Base-by-base conservation (phyloP, 2,797 vertebrate species). In the Valencia hispanica region DNA sequence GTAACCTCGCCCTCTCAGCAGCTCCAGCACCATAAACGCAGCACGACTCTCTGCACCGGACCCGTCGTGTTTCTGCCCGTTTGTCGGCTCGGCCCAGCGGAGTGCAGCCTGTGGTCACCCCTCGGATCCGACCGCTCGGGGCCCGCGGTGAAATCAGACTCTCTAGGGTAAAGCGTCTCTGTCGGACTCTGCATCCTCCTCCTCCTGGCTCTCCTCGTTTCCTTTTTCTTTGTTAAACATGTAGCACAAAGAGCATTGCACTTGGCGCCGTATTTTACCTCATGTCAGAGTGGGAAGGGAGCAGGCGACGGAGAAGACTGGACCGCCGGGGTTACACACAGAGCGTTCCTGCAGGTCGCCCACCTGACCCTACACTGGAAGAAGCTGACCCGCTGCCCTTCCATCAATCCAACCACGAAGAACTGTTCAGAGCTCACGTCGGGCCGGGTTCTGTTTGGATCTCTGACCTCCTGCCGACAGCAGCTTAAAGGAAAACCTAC, bases 261-360 rank as follows among this genome's bases (percentile, higher is more conserved):
- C 97, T 98, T 95, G 95, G 95, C 95, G 93, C 96, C 96, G 95
- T 95, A 96, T 95, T 96, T 97, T 97, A 98, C 97, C 97, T 99
- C 97, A 97, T 97, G 96, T 97, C 96, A 95, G 89, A 89, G 93
- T 79, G 86, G n/a, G 87, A 89, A 88, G 86, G 86, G 87, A 93
- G 84, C 68, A 15, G 70, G 51, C 25, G 25, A 47, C 0, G 47
- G 50, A 57, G 87, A 82, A 74, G 75, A 76, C 22, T n/a, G 72
- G 51, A 57, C 51, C 51, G 25, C 70, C 9, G 70, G 36, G 5
- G 70, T 55, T 15, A 2, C 5, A 47, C 41, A 14, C 47, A 51
- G 11, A 25, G 7, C 48, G 70, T 43, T 57, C 51, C 70, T 43
- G 20, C 57, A 11, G 30, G 45, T 50, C 59, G 14, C 12, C n/a